phyloP scores from a whole-genome alignment of 2,797 vertebrate genomes.

The Schizothorax lantsangensis region DNA sequence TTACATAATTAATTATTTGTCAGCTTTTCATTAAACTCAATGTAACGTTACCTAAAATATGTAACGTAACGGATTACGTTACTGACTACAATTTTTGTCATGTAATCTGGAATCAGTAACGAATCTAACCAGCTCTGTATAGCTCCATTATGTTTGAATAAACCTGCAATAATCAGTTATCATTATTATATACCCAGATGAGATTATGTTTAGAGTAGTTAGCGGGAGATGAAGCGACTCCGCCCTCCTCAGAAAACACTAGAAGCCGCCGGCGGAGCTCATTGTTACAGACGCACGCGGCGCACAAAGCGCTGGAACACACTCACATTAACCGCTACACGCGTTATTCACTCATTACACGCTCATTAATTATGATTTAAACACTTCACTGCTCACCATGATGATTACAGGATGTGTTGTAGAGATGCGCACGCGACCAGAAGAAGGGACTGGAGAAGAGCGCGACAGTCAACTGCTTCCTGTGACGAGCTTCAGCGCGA shows the following conservation, averaged over 20 bases:
- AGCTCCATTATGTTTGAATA: too few species aligned
- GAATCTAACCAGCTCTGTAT: too few species aligned
- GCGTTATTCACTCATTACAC: background rate
- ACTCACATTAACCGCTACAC: background rate
- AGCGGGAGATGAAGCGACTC: conserved; percentile 4
- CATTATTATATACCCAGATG: too few species aligned
- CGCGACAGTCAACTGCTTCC: background rate
- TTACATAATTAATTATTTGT: too few species aligned
- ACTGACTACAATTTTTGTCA: too few species aligned
- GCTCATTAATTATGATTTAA: background rate
- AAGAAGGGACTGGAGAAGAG: background rate
- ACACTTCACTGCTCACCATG: conserved; percentile 52
- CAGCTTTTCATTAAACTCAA: too few species aligned
- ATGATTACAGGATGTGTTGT: background rate
- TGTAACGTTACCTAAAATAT: too few species aligned
- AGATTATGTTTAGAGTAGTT: too few species aligned
- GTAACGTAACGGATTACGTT: too few species aligned
- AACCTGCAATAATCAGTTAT: too few species aligned
- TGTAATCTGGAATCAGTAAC: too few species aligned
- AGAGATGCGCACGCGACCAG: conserved; percentile 34
- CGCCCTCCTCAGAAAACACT: conserved; percentile 71
- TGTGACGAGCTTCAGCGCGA: background rate
- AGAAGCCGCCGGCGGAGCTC: conserved; percentile 70
- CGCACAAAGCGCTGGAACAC: too few species aligned
- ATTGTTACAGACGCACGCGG: background rate